phyloP scores from a whole-genome alignment of 2,888 invertebrate genomes.

The Trissonchulus sp. region DNA sequence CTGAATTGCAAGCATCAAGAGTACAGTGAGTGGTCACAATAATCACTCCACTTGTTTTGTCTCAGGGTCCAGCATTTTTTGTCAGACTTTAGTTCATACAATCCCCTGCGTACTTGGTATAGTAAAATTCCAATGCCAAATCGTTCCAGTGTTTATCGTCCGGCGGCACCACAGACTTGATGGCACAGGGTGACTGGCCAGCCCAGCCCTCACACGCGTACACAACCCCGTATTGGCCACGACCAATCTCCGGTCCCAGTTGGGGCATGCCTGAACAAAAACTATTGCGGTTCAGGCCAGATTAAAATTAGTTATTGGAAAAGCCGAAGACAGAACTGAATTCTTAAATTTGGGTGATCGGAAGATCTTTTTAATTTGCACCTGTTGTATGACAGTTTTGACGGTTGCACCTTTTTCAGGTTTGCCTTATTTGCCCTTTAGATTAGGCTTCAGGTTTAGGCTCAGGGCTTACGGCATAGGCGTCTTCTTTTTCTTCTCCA shows the following conservation, averaged over 20 bases:
- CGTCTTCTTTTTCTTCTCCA: too few relatives aligned
- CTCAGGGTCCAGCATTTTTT: too few relatives aligned
- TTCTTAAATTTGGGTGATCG: neutral
- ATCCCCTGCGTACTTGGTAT: constrained; percentile 76
- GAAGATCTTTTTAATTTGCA: neutral
- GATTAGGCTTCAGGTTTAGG: too few relatives aligned
- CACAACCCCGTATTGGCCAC: constrained; percentile 84
- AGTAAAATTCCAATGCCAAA: constrained; percentile 82
- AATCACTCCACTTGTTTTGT: too few relatives aligned
- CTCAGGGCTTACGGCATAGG: neutral
- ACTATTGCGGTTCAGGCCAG: too few relatives aligned
- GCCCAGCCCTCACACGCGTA: constrained; percentile 72
- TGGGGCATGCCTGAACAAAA: constrained; percentile 55
- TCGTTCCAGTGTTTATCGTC: constrained; percentile 84
- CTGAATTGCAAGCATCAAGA: too few relatives aligned
- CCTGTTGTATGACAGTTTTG: too few relatives aligned
- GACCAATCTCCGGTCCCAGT: constrained; percentile 59
- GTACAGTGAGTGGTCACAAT: too few relatives aligned
- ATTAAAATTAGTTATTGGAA: neutral
- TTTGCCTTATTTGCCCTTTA: too few relatives aligned
- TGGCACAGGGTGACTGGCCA: constrained; percentile 68
- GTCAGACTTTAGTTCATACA: too few relatives aligned
- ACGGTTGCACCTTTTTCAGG: too few relatives aligned
- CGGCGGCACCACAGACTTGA: constrained; percentile 79
- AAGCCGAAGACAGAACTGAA: neutral